Evolutionary conservation across 1,140 invertebrate genomes (phyloP), one percentile per base, ranked within the genome.

Genomic region (Drosophila sturtevanti): DNA sequence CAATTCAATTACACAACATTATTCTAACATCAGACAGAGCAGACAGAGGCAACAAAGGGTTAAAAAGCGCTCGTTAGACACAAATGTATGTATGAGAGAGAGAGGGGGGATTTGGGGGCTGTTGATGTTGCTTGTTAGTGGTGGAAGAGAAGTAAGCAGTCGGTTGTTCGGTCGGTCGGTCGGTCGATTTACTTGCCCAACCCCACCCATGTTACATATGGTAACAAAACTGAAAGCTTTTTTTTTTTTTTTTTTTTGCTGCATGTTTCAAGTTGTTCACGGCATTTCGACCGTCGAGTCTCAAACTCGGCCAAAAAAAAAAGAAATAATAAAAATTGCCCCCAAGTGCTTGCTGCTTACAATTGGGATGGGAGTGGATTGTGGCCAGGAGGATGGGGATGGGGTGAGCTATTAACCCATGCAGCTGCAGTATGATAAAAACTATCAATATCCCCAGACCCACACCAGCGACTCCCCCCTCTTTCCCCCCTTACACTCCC

Each of bases 1-100:
- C 65, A 66, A 63, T 74, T 61, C 54, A 67, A 37, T 63, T 66
- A 62, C 18, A 62, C n/a, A 72, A 72, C 61, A n/a, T n/a, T n/a
- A n/a, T 65, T 48, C 16, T 48, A 21, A 10, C 61, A 58, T 65
- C 51, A 37, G 22, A 38, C 52, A 62, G 35, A 58, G 34, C 31
- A 63, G 68, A 22, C 65, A 62, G 51, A 63, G 68, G 31, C 65
- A 62, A 55, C 35, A 65, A 62, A 62, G 68, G 72, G 68, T 51
- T 72, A 68, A 68, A 51, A 48, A 61, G 41, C 41, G 21, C 41
- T 52, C 14, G 24, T 7, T 21, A 66, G 41, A 71, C 72, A 71
- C 77, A 31, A 31, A 31, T 31, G 27, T 31, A 31, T 31, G 27
- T 31, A 78, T 70, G 31, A 37, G 72, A 54, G 0, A 16, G 41